Conservation (phyloP, 2,888 invertebrate genomes). For the Polylopha cassiicola region DNA sequence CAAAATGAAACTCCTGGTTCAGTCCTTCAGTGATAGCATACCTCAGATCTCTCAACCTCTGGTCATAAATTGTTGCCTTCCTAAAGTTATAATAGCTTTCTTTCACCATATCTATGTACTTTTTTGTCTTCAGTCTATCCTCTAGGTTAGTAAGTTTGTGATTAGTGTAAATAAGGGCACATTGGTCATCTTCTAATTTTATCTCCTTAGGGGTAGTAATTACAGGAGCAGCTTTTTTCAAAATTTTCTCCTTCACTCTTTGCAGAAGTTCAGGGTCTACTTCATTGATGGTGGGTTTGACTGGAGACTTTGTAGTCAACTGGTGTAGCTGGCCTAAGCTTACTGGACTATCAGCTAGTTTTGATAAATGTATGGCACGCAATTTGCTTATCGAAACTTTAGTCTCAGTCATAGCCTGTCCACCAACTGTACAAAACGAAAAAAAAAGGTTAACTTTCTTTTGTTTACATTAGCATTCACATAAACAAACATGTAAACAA, state of each 20-base stretch:
- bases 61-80: constrained; percentile 66
- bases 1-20: constrained; percentile 58
- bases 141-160: constrained; percentile 51
- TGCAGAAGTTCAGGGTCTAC: constrained; percentile 64
- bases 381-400: constrained; percentile 83
- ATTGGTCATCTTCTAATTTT: constrained; percentile 60
- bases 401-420: constrained; percentile 78
- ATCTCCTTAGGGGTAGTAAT: constrained; percentile 32
- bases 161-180: constrained; percentile 61
- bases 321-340: constrained; percentile 78
- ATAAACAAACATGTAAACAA: constrained; percentile 27
- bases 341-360: constrained; percentile 78
- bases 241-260: constrained; percentile 61
- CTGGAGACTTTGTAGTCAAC: constrained; percentile 55
- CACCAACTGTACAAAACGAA: constrained; percentile 72
- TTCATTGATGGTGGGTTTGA: constrained; percentile 42
- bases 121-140: constrained; percentile 53
- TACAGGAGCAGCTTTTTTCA: constrained; percentile 41
- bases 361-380: constrained; percentile 80
- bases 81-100: constrained; percentile 72
- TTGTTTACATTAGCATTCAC: constrained; percentile 29
- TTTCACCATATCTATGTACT: constrained; percentile 58
- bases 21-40: constrained; percentile 71
- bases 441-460: constrained; percentile 7
- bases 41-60: constrained; percentile 62